A percentile compares a stretch with the other conserved stretches of the same genome.
Conservation (phyloP, 2,888 invertebrate species). For the Microctonus aethiopoides region DNA sequence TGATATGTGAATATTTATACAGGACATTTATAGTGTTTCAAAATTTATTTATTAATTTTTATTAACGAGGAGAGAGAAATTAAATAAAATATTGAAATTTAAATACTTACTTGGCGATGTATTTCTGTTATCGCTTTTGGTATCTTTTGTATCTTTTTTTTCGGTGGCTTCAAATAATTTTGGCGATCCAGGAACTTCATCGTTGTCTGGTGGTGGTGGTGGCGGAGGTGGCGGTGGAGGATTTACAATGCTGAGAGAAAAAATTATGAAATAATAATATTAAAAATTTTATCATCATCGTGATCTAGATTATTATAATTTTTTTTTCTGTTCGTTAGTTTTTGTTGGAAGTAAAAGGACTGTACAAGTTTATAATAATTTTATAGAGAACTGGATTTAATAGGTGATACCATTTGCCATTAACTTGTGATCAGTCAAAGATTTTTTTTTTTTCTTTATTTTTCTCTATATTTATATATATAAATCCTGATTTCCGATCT, state of each 20-base stretch:
- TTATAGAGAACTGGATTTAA: background rate
- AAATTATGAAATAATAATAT: background rate
- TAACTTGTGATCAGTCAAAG: conserved; percentile 12
- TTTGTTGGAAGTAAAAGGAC: background rate
- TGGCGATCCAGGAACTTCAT: conserved; percentile 49
- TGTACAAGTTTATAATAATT: background rate
- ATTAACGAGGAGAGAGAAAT: background rate
- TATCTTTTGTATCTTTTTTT: conserved; percentile 51
- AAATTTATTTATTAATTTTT: background rate
- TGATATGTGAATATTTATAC: too few species aligned
- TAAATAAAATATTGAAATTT: background rate
- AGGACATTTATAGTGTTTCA: background rate
- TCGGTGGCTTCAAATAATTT: conserved; percentile 45
- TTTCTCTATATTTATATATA: background rate
- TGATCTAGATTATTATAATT: background rate
- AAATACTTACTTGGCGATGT: conserved; percentile 47
- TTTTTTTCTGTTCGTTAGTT: background rate
- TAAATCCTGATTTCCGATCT: conserved; percentile 16
- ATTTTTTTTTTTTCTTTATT: conserved; percentile 30
- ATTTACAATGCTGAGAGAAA: conserved; percentile 48
- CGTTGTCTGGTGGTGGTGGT: conserved; percentile 60
- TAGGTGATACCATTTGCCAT: too few species aligned
- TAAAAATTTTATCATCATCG: background rate
- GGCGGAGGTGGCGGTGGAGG: conserved; percentile 63
- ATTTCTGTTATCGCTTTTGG: conserved; percentile 50